Evolutionary conservation across 2,113 vertebrate genomes (phyloP).

Genomic region (Barnardius zonarius): DNA sequence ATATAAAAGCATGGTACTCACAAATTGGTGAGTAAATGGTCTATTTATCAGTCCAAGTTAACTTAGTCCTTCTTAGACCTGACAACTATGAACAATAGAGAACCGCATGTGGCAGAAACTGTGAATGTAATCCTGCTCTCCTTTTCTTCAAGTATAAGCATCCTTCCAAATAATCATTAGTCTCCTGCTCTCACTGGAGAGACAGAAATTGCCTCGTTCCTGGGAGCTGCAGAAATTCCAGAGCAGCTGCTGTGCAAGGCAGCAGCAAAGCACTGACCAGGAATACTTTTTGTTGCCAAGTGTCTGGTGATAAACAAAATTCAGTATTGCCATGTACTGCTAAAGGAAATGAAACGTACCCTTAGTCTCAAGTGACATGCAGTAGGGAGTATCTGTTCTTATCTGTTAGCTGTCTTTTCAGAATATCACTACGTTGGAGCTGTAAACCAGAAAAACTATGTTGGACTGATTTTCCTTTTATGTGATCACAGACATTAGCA

Average conservation of each 20-base stretch:
- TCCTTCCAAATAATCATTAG: neutral
- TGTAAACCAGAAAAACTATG: neutral
- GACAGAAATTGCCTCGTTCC: neutral
- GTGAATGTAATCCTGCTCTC: neutral
- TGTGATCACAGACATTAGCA: neutral
- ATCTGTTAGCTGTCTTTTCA: neutral
- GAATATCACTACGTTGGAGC: neutral
- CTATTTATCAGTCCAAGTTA: neutral
- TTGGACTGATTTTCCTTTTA: neutral
- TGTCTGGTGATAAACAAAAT: constrained; percentile 4
- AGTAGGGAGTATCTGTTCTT: neutral
- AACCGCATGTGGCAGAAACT: neutral
- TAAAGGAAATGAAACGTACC: neutral
- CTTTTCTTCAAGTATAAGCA: neutral
- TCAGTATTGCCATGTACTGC: neutral
- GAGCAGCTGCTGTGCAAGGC: neutral
- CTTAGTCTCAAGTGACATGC: neutral
- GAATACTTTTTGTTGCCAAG: neutral
- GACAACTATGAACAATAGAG: neutral
- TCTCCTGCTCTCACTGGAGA: neutral
- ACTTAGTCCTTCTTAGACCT: neutral
- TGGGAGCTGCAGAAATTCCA: neutral
- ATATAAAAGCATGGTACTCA: neutral
- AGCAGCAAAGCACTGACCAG: neutral
- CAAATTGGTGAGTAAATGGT: neutral